Evolutionary conservation across 2,797 vertebrate species (phyloP).

Genomic region (Amniataba percoides): DNA sequence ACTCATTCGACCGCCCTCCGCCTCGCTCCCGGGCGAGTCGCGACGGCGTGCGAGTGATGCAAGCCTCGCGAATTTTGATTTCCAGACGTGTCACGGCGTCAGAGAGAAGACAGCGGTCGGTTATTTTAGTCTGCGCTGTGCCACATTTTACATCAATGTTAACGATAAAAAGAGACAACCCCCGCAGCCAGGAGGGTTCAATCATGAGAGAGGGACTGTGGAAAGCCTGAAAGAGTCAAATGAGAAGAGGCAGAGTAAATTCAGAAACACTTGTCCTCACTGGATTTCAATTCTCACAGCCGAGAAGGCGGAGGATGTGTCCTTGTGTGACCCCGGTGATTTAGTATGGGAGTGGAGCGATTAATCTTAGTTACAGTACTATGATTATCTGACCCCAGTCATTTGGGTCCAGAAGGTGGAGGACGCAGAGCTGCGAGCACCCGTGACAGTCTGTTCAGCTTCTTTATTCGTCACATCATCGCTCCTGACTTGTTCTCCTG

Average conservation of each 20-base stretch:
- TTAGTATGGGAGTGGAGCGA: conserved; percentile 44
- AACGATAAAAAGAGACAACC: conserved; percentile 12
- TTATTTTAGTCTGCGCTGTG: conserved; percentile 44
- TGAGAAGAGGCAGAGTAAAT: conserved; percentile 45
- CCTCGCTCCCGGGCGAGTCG: conserved; percentile 2
- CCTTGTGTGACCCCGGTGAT: conserved; percentile 61
- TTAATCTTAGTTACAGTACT: conserved; percentile 40
- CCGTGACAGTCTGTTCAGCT: neutral
- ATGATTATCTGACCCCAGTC: conserved; percentile 48
- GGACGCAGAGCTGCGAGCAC: neutral
- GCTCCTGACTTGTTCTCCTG: neutral
- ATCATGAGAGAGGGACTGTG: conserved; percentile 39
- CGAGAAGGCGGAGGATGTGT: conserved; percentile 40
- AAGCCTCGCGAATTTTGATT: conserved; percentile 28
- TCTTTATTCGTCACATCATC: neutral
- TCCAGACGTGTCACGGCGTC: conserved; percentile 34
- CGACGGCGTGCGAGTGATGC: conserved; percentile 34
- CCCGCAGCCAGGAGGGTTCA: conserved; percentile 10
- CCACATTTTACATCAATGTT: conserved; percentile 45
- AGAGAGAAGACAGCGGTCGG: conserved; percentile 7
- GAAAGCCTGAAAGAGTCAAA: conserved; percentile 58
- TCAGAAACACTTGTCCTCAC: conserved; percentile 42
- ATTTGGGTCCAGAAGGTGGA: conserved; percentile 30
- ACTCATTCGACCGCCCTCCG: conserved; percentile 30
- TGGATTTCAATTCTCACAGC: conserved; percentile 41